Evolutionary conservation across 2,888 invertebrate species (phyloP).

Genomic region (Lutraria lutraria): DNA sequence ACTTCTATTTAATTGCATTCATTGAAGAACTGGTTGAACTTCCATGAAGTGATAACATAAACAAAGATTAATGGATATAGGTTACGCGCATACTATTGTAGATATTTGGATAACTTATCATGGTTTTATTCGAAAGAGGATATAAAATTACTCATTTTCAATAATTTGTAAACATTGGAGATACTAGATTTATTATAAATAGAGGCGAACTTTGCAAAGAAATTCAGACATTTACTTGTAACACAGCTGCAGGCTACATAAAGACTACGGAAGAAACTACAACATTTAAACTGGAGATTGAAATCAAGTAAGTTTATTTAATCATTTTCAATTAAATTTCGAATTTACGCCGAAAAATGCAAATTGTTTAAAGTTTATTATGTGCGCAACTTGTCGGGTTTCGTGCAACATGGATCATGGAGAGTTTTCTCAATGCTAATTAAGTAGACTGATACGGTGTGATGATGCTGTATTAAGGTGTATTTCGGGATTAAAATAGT

Average conservation of each 20-base stretch:
- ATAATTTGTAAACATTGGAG: constrained; percentile 34
- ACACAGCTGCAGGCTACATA: neutral
- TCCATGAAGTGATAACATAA: neutral
- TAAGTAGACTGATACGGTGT: no score
- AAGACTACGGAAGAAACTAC: neutral
- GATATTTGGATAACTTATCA: constrained; percentile 35
- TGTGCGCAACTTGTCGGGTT: no score
- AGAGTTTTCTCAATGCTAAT: no score
- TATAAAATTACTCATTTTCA: constrained; percentile 29
- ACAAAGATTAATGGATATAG: neutral
- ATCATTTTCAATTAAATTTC: neutral
- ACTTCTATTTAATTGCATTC: neutral
- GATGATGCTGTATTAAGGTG: no score
- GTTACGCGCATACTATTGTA: neutral
- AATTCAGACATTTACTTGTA: neutral
- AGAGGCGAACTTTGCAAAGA: neutral
- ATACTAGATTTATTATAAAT: constrained; percentile 37
- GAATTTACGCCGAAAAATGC: no score
- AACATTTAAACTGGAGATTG: neutral
- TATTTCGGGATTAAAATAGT: no score
- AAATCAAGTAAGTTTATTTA: neutral
- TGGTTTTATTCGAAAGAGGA: constrained; percentile 22
- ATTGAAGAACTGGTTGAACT: neutral
- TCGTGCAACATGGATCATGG: no score
- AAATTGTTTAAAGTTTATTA: no score